Conservation (phyloP, 2,888 invertebrate genomes). For the Opisthograptis luteolata region DNA sequence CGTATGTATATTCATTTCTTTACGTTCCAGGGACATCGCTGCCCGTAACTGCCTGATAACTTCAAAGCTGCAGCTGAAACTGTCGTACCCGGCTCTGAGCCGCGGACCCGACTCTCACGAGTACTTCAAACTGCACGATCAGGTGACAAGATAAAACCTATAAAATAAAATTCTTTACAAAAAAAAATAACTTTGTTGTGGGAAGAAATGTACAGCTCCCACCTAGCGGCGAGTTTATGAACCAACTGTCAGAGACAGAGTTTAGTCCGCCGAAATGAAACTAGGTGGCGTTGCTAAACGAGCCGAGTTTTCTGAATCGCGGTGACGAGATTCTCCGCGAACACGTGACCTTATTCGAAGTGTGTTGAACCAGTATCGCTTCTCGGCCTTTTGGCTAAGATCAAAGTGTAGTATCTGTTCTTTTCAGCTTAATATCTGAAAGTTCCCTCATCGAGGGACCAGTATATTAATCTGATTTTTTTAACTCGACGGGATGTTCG, state of each 20-base stretch:
- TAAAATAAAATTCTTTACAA: too few species aligned
- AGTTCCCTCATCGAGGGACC: slow-evolving; percentile 22
- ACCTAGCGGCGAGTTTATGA: too few species aligned
- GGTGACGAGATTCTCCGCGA: slow-evolving; percentile 7
- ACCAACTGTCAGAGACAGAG: neutral
- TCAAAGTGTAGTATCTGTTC: slow-evolving; percentile 25
- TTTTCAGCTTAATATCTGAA: slow-evolving; percentile 25
- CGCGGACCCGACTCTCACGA: slow-evolving; percentile 95
- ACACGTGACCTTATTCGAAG: neutral
- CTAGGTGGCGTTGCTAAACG: slow-evolving; percentile 6
- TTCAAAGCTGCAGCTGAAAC: slow-evolving; percentile 91
- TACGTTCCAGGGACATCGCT: slow-evolving; percentile 88
- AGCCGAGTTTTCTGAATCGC: slow-evolving; percentile 4
- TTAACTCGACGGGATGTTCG: slow-evolving; percentile 19
- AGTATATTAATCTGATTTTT: slow-evolving; percentile 23
- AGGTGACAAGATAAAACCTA: too few species aligned
- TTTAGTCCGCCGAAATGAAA: neutral
- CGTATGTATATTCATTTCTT: too few species aligned
- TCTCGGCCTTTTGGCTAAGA: slow-evolving; percentile 26
- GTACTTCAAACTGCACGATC: slow-evolving; percentile 93
- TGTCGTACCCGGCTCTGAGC: slow-evolving; percentile 91
- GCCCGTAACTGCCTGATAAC: slow-evolving; percentile 96
- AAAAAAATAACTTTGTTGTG: too few species aligned
- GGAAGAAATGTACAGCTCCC: too few species aligned
- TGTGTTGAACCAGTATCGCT: neutral